A percentile compares a stretch with the other conserved stretches of the same genome.
These are phyloP conservation scores for Alethe castanea DNA, from an alignment of 2,113 vertebrate genomes.

Conservation along the genomic window DNA sequence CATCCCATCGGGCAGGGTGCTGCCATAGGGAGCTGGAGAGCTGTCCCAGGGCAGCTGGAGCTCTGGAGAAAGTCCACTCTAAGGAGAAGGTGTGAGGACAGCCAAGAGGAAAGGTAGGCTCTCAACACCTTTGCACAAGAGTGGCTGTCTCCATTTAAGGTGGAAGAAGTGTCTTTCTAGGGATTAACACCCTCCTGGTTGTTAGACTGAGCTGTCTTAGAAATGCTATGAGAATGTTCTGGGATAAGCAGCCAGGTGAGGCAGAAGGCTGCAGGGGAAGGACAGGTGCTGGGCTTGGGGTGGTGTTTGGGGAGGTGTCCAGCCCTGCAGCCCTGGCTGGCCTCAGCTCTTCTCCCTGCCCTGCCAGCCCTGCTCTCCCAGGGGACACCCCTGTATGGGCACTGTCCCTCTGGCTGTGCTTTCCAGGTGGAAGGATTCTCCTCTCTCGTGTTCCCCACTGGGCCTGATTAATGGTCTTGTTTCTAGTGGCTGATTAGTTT, in stretches of 20 bases:
- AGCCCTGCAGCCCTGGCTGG: background rate
- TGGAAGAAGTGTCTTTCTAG: background rate
- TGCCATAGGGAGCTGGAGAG: background rate
- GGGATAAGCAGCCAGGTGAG: background rate
- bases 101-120: background rate
- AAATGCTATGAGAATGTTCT: accelerated
- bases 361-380: background rate
- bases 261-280: background rate
- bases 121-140: background rate
- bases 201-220: background rate
- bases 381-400: accelerated
- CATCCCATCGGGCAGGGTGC: background rate
- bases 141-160: accelerated
- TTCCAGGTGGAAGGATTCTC: background rate
- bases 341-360: background rate
- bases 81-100: background rate
- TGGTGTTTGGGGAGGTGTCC: background rate
- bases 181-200: background rate
- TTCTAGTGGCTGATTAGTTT: slow-evolving; percentile 12
- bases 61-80: background rate
- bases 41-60: background rate
- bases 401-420: background rate
- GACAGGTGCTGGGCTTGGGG: background rate
- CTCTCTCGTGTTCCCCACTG: background rate
- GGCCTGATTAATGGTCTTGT: background rate